Evolutionary conservation across 2,888 invertebrate species (phyloP).

Genomic region (Mythimna impura): DNA sequence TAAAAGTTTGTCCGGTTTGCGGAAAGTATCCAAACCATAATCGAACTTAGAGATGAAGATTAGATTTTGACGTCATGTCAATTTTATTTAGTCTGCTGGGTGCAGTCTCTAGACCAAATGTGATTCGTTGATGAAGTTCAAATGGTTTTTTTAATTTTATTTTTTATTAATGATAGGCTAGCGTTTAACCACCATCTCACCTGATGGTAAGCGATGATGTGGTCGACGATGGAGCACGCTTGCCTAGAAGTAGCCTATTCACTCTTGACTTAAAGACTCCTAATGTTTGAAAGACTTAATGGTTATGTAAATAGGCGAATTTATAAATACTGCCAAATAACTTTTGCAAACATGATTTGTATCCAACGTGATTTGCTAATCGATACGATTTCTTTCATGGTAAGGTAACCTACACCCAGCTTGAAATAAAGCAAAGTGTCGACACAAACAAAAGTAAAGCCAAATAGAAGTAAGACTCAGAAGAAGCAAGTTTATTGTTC

Average conservation of each 20-base stretch:
- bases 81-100: neutral
- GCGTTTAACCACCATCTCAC: no score
- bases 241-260: no score
- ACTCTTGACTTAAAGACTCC: no score
- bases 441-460: neutral
- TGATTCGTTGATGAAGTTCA: neutral
- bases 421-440: neutral
- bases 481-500: neutral
- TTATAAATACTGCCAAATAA: neutral
- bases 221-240: no score
- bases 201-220: no score
- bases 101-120: neutral
- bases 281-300: no score
- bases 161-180: no score
- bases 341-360: neutral
- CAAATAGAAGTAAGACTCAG: neutral
- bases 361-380: neutral
- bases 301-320: neutral
- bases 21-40: neutral
- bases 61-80: neutral
- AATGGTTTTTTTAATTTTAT: no score
- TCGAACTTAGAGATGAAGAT: neutral
- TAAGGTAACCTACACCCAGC: neutral
- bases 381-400: neutral
- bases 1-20: constrained; percentile 14